Base-by-base conservation (phyloP, 2,888 invertebrate genomes). In the Philereme vetulata region DNA sequence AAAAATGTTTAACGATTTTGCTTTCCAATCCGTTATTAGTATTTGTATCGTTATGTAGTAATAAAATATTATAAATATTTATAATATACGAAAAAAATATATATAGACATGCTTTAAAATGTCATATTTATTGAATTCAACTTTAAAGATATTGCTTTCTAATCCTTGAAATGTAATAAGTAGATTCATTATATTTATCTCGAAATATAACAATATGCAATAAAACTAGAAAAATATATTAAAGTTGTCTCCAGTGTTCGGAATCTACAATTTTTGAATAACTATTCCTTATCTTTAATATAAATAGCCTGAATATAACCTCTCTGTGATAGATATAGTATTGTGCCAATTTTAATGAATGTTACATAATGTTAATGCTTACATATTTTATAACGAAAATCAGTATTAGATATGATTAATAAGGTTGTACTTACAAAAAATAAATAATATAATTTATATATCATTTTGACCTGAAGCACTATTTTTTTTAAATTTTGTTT, bases 281-380 rank as follows among this genome's bases (percentile, higher is more conserved):
- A 43, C 36, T 55, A n/a, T 48, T 54, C 32, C 43, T 43, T 32
- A 44, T 38, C 0, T 38, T 0, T 8, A 2, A 34, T 21, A 36
- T 44, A 53, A 36, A 45, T 36, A 45, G 11, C 51, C 48, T 58
- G 33, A 40, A 8, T 58, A 47, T 57, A 47, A 52, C n/a, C 34
- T 11, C 58, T 58, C 58, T 58, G 58, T 60, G 59, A 51, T 52
- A 42, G 59, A 33, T 38, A 35, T 36, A 55, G 55, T 55, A 50
- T 50, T 56, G 46, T 53, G 44, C 50, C 56, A 50, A 56, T 32
- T 51, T 45, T 40, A 21, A 51, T 47, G 11, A 51, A 45, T 38
- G 4, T 46, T 11, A 21, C n/a, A 49, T 10, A 10, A 36, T 4
- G 46, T 43, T 43, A 11, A 9, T 4, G 10, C 9, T 10, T 44